phyloP scores from a whole-genome alignment of 2,888 invertebrate species.

The Neoascia interrupta region DNA sequence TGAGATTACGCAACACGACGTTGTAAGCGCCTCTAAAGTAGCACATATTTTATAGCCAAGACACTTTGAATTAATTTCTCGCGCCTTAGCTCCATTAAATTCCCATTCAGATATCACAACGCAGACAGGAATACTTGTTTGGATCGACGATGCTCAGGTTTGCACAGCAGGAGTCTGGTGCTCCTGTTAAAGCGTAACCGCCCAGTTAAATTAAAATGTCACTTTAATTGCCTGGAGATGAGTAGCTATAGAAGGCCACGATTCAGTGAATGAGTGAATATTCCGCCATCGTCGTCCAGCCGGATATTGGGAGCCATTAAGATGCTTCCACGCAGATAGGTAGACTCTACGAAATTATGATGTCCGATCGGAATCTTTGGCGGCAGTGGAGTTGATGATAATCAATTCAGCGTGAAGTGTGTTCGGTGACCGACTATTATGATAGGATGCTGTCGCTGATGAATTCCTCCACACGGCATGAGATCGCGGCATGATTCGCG shows the following conservation, averaged over 20 bases:
- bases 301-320: conserved; percentile 63
- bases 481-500: too few species aligned
- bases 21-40: too few species aligned
- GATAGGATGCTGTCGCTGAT: conserved; percentile 14
- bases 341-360: conserved; percentile 55
- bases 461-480: conserved; percentile 36
- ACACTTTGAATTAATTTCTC: conserved; percentile 62
- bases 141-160: conserved; percentile 43
- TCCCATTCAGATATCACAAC: conserved; percentile 13
- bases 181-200: conserved; percentile 55
- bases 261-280: conserved; percentile 27
- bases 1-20: too few species aligned
- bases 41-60: conserved; percentile 49
- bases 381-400: conserved; percentile 44
- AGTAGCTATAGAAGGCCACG: conserved; percentile 24
- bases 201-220: conserved; percentile 68
- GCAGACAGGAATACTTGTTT: conserved; percentile 38
- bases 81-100: conserved; percentile 34
- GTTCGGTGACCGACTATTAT: conserved; percentile 16
- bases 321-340: conserved; percentile 43
- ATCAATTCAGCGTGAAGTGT: conserved; percentile 61
- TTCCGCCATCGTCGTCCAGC: conserved; percentile 42
- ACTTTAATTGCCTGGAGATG: conserved; percentile 60
- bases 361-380: conserved; percentile 59
- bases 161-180: conserved; percentile 28